phyloP scores from a whole-genome alignment of 2,888 invertebrate species.

The Noctua janthe region DNA sequence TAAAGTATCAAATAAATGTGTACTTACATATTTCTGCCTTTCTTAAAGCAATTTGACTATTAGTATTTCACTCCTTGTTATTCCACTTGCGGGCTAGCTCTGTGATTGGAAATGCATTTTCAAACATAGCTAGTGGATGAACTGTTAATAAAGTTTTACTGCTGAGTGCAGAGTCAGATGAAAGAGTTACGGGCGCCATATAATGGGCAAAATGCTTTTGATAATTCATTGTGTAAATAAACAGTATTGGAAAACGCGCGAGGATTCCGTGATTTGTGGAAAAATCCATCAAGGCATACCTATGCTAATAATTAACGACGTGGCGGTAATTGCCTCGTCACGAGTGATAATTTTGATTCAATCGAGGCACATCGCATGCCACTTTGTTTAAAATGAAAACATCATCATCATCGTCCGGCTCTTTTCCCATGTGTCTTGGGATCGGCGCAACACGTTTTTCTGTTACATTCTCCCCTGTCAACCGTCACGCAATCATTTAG shows the following conservation, averaged over 20 bases:
- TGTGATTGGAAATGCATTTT: slow-evolving; percentile 5
- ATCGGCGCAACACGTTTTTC: too few species aligned
- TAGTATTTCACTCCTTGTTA: not conserved
- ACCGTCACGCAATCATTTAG: not conserved
- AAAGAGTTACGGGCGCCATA: not conserved
- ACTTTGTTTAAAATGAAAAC: not conserved
- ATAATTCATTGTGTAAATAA: not conserved
- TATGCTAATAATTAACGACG: not conserved
- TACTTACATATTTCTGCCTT: too few species aligned
- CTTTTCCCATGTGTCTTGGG: too few species aligned
- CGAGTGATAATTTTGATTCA: not conserved
- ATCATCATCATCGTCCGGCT: not conserved
- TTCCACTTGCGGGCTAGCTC: not conserved
- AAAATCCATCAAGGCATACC: not conserved
- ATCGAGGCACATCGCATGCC: too few species aligned
- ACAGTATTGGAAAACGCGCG: not conserved
- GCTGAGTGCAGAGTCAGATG: not conserved
- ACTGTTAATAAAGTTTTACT: not conserved
- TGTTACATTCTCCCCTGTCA: not conserved
- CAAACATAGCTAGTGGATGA: not conserved
- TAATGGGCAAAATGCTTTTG: not conserved
- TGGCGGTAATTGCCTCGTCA: not conserved
- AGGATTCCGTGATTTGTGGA: not conserved
- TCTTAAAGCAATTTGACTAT: not conserved
- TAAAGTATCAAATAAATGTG: too few species aligned